Evolutionary conservation across 2,797 vertebrate species (phyloP), one percentile per base, ranked within the genome.

Genomic region (Miichthys miiuy): DNA sequence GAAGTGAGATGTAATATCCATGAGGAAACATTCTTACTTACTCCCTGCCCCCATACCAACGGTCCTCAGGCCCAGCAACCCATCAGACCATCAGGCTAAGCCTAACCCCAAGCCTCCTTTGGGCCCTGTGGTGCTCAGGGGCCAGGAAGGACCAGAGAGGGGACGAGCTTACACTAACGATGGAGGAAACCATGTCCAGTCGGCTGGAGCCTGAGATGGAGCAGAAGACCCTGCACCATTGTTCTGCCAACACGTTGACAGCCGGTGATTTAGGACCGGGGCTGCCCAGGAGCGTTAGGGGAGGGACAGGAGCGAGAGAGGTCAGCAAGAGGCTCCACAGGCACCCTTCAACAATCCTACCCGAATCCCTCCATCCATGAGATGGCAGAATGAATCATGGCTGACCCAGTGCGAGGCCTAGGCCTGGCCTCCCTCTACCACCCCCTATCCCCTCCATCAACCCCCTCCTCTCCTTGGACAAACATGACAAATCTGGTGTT

Each of bases 401-500:
- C 92, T 93, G 91, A 94, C 94, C 94, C 89, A 88, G 72, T 50
- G 74, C 85, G 48, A 87, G 91, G 92, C 92, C 91, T 52, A 68
- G 72, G 77, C 79, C 88, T 90, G 88, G 90, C 85, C 91, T 77
- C 75, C 87, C 79, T 83, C 79, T 74, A 65, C 72, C 75, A 75
- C 84, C 81, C 55, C 67, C 72, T 61, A 55, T 78, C 61, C 75
- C 80, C 73, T 78, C 76, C 52, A 85, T 87, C 81, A 34, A 89
- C 80, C 86, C 87, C 76, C 89, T 85, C 90, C 80, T 80, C 81
- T 83, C 85, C 69, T 85, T 84, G 88, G 91, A 92, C 87, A 89
- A 92, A 94, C 90, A 93, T 95, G 95, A 96, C 94, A 95, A 95
- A 96, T 96, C 92, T 93, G 92, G 90, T 96, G 94, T 96, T 96